phyloP scores from a whole-genome alignment of 2,797 vertebrate species.

The Avahi laniger region DNA sequence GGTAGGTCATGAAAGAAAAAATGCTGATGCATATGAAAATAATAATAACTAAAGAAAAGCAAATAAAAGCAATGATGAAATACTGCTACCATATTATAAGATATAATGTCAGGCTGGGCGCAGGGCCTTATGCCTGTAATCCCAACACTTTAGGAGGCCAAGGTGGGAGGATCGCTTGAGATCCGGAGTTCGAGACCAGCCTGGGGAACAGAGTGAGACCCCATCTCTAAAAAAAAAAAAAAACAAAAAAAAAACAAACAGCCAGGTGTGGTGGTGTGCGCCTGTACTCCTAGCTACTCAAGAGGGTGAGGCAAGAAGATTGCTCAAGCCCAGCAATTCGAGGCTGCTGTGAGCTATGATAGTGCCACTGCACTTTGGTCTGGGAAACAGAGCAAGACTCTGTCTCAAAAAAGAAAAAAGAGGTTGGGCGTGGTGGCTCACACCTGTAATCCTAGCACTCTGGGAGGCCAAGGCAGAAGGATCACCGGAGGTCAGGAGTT shows the following conservation, averaged over 20 bases:
- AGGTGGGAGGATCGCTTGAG: neutral
- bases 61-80: neutral
- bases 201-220: neutral
- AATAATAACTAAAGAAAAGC: neutral
- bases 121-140: neutral
- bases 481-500: no score
- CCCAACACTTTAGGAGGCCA: neutral
- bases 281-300: neutral
- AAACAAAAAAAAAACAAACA: no score
- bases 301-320: neutral
- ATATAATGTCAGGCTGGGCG: neutral
- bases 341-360: neutral
- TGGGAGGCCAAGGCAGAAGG: no score
- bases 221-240: neutral
- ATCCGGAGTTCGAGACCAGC: neutral
- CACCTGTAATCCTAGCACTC: no score
- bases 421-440: no score
- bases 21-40: neutral
- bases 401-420: neutral
- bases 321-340: neutral
- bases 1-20: neutral
- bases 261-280: no score
- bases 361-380: neutral
- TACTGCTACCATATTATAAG: neutral
- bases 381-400: neutral